Conservation (phyloP, 1,140 invertebrate genomes). For the Heliconius melpomene region DNA sequence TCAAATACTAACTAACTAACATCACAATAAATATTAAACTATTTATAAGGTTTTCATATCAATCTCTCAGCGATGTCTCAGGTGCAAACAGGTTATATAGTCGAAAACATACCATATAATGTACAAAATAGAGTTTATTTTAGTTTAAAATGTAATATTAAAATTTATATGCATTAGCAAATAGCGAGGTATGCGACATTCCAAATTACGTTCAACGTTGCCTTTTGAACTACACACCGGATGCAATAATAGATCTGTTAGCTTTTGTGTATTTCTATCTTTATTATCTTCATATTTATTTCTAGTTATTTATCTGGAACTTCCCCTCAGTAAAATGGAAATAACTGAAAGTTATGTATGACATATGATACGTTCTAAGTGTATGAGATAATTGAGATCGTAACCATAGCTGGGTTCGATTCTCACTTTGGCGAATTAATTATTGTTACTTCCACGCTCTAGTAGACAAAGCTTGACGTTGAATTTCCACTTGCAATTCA, state of each 20-base stretch:
- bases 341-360: no score
- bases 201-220: constrained; percentile 18
- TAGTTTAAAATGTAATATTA: neutral
- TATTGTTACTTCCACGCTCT: no score
- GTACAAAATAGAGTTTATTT: neutral
- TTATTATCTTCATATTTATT: no score
- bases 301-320: no score
- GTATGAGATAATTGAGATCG: no score
- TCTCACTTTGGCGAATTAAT: no score
- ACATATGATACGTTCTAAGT: no score
- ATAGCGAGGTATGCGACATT: constrained; percentile 15
- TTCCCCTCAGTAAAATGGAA: no score
- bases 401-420: no score
- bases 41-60: constrained; percentile 2
- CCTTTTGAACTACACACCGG: constrained; percentile 15
- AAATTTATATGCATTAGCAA: constrained; percentile 17
- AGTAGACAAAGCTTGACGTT: no score
- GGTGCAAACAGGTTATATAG: neutral
- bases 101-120: neutral
- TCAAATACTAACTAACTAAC: neutral
- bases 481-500: no score
- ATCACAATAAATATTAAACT: neutral
- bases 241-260: neutral
- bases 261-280: neutral
- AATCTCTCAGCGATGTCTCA: neutral